These are phyloP conservation scores for Lampris megalopsis DNA, from an alignment of 2,113 vertebrate species.

Conservation along the genomic window DNA sequence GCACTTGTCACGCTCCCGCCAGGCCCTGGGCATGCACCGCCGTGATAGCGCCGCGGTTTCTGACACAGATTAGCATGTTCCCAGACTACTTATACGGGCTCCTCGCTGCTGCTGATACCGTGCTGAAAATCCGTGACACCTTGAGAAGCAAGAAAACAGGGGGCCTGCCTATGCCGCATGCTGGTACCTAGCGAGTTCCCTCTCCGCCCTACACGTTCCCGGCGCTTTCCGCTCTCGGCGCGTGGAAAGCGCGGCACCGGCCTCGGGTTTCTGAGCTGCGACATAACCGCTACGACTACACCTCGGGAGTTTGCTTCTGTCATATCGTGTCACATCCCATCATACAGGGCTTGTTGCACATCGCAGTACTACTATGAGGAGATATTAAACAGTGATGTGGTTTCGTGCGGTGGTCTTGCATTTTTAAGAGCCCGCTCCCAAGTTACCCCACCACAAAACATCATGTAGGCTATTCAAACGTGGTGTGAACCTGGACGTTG, in stretches of 20 bases:
- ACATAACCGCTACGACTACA: neutral
- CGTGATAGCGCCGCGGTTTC: conserved; percentile 7
- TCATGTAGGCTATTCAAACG: neutral
- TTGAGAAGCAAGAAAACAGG: neutral
- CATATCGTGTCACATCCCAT: neutral
- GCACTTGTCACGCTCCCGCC: conserved; percentile 60
- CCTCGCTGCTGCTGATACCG: neutral
- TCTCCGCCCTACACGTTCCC: neutral
- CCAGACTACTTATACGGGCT: neutral
- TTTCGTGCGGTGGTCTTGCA: neutral
- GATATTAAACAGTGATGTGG: neutral
- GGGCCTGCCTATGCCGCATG: conserved; percentile 25
- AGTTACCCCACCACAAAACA: neutral
- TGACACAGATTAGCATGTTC: neutral
- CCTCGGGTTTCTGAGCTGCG: too few relatives aligned
- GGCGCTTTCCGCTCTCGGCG: neutral
- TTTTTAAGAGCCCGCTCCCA: neutral
- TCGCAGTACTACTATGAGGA: neutral
- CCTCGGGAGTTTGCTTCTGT: neutral
- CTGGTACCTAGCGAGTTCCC: conserved; percentile 15
- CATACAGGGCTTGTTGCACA: neutral
- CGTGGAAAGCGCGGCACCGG: neutral
- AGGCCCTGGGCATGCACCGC: conserved; percentile 26
- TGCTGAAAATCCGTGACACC: too few relatives aligned
- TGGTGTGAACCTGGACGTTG: neutral